Conservation (phyloP, 2,797 vertebrate species). For the Oceanodroma leucorhoa region DNA sequence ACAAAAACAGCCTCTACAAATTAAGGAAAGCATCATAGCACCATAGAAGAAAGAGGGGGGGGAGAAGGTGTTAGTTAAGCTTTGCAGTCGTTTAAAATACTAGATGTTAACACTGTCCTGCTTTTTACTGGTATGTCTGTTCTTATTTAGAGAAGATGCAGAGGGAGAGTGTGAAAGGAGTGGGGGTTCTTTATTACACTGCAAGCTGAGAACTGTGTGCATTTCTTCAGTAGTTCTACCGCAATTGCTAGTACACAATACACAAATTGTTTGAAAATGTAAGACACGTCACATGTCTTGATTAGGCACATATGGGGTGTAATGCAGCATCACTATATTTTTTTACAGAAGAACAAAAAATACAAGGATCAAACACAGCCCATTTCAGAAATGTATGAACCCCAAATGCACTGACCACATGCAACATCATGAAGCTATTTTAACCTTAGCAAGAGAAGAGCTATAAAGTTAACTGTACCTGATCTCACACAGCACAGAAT, state of each 20-base stretch:
- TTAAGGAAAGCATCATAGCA: not conserved
- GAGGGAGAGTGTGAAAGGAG: not conserved
- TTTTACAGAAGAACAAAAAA: not conserved
- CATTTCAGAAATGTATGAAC: not conserved
- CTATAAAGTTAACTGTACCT: conserved; percentile 10
- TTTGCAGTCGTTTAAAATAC: not conserved
- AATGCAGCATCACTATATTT: not conserved
- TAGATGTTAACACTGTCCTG: not conserved
- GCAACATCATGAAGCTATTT: not conserved
- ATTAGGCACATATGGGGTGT: not conserved
- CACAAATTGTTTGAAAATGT: not conserved
- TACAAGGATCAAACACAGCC: not conserved
- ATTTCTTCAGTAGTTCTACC: not conserved
- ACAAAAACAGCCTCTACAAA: not conserved
- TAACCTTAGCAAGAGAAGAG: conserved; percentile 13
- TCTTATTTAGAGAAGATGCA: not conserved
- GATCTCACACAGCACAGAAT: conserved; percentile 19
- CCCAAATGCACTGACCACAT: not conserved
- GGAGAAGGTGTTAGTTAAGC: not conserved
- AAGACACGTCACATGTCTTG: not conserved
- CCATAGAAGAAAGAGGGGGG: not conserved
- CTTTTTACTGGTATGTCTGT: not conserved
- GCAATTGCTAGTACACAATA: not conserved
- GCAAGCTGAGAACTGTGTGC: not conserved
- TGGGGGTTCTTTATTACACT: not conserved